A percentile compares a stretch with the other conserved stretches of the same genome.
Conservation (phyloP, 2,113 vertebrate species). For the Cercopithecus mona region DNA sequence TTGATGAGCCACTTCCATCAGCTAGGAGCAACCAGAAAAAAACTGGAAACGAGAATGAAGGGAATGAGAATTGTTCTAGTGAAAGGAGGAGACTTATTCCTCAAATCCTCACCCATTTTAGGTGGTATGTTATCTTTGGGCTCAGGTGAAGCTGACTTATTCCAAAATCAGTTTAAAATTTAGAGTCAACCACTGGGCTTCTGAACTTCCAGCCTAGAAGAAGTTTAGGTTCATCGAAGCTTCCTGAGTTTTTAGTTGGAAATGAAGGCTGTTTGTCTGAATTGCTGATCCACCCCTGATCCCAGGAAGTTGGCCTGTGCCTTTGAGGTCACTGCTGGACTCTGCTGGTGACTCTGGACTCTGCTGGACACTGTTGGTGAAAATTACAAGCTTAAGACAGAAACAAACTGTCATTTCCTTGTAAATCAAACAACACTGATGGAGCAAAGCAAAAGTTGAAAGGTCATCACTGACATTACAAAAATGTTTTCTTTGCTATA, state of each 20-base stretch:
- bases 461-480: conserved; percentile 52
- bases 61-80: background rate
- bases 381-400: conserved; percentile 59
- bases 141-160: background rate
- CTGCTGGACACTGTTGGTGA: background rate
- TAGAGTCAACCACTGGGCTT: background rate
- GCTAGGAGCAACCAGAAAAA: background rate
- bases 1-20: background rate
- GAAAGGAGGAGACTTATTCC: background rate
- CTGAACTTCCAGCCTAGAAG: background rate
- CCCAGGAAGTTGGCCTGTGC: background rate
- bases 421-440: conserved; percentile 73
- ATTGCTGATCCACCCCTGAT: background rate
- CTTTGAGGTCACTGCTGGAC: conserved; percentile 50
- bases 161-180: background rate
- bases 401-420: conserved; percentile 69
- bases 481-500: conserved; percentile 65
- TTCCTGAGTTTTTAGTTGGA: background rate
- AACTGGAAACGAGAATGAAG: background rate
- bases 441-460: conserved; percentile 34
- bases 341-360: background rate
- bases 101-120: background rate
- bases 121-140: no score
- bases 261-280: background rate
- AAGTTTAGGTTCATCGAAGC: background rate